These are phyloP conservation scores for Chironomus tentans DNA, from an alignment of 2,888 invertebrate species.

Conservation along the genomic window DNA sequence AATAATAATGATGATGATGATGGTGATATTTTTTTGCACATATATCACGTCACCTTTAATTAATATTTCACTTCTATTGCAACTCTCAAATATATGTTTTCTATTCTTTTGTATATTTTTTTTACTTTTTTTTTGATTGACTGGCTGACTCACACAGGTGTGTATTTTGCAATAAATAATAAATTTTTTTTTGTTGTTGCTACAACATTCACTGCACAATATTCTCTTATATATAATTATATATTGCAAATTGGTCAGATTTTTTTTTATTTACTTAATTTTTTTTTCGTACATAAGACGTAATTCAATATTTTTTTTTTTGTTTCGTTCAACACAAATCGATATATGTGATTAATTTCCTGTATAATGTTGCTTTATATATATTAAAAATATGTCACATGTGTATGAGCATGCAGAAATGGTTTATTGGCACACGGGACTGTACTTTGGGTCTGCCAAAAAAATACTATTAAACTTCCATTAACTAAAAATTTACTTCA, in stretches of 20 bases:
- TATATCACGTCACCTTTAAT: background rate
- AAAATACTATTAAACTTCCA: background rate
- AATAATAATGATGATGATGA: too few species aligned
- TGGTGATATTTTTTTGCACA: background rate
- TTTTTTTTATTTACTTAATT: background rate
- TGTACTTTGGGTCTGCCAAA: background rate
- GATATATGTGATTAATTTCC: conserved; percentile 10
- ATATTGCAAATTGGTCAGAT: background rate
- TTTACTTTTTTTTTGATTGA: background rate
- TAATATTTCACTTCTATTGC: background rate
- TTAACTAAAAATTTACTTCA: background rate
- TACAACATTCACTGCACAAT: background rate
- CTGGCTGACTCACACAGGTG: conserved; percentile 17
- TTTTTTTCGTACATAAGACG: background rate
- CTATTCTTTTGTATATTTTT: background rate
- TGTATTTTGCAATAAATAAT: background rate
- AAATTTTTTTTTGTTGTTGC: background rate
- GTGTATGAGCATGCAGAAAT: background rate
- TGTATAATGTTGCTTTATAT: background rate
- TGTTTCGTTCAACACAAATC: background rate
- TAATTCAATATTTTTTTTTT: background rate
- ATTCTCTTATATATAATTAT: too few species aligned
- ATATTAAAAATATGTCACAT: background rate
- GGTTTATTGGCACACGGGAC: background rate
- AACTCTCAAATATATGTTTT: background rate